Base-by-base conservation (phyloP, 2,113 vertebrate genomes). In the Sapayoa aenigma region DNA sequence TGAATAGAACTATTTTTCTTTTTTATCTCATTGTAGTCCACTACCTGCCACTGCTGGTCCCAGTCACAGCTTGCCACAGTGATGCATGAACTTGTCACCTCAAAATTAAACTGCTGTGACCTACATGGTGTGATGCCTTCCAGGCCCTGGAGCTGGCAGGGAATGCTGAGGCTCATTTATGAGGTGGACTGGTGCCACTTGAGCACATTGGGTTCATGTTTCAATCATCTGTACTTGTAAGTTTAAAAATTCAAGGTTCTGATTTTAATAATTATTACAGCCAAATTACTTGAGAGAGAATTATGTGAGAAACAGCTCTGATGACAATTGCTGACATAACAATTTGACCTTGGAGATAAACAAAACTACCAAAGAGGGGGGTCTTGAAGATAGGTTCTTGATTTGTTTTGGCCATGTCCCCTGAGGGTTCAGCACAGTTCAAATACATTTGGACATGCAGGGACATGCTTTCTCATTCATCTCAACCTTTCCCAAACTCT, bases 91-190 rank as follows among this genome's bases (percentile, higher is more conserved):
- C 69, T 60, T 77, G 66, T 68, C 75, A 50, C 79, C 60, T 92
- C 66, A 62, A 60, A 79, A 73, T 14, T 72, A 81, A 49, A 55
- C 44, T 86, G 53, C 58, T 65, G 35, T 11, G 19, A 73, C 71
- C 78, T 60, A 60, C 65, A 7, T 4, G 44, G 44, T 59, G 59
- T 2, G 35, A 60, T n/a, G 24, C 12, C 0, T 0, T 1, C 0
- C 33, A 52, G 58, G 22, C 24, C 19, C 44, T 47, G 67, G 24
- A 68, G 37, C 53, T 84, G 65, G 59, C 76, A 91, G 39, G 6
- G 31, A 80, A 87, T 9, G 37, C 59, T 46, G 39, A 77, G 31
- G 27, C 17, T 82, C 37, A 9, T 53, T 82, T 78, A 75, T 30
- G 42, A 84, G 87, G 16, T 33, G 39, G 66, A 49, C 53, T 6